Percentiles rank a stretch among this genome's conserved stretches.
These are phyloP conservation scores for Sarcophaga peregrina DNA, from an alignment of 1,140 invertebrate species.

Conservation along the genomic window DNA sequence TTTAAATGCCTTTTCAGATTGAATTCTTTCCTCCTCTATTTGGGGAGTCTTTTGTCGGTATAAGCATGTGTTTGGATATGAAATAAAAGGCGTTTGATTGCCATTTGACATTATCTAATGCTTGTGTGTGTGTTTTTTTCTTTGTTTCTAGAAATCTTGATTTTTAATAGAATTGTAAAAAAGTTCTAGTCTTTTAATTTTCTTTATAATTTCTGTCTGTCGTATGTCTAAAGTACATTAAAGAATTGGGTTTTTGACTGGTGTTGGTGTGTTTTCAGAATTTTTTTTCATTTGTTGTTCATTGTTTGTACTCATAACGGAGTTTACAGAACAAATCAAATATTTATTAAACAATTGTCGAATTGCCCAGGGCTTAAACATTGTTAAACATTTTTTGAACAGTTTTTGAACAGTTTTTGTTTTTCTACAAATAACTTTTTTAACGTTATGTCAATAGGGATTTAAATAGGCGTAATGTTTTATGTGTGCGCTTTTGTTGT, in stretches of 20 bases:
- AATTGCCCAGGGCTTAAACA: not conserved
- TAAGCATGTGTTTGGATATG: not conserved
- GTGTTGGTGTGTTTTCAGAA: not conserved
- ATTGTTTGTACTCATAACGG: not conserved
- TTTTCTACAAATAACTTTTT: not conserved
- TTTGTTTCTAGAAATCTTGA: not conserved
- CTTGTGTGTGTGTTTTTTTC: not conserved
- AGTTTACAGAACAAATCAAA: not conserved
- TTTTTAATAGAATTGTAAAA: no score
- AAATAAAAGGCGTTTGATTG: not conserved
- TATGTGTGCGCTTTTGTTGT: not conserved
- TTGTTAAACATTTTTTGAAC: no score
- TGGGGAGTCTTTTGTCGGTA: not conserved
- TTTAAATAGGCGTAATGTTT: not conserved
- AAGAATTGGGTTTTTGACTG: not conserved
- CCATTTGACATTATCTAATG: slow-evolving; percentile 13
- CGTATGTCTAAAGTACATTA: not conserved
- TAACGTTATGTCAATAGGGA: not conserved
- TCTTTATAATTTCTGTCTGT: no score
- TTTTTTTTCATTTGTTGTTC: not conserved
- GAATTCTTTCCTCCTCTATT: not conserved
- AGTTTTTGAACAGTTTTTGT: no score
- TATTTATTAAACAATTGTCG: not conserved
- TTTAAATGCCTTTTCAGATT: not conserved
- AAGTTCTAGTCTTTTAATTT: no score